These are phyloP conservation scores for Rhynchotus rufescens DNA, from an alignment of 2,797 vertebrate genomes.

Conservation along the genomic window DNA sequence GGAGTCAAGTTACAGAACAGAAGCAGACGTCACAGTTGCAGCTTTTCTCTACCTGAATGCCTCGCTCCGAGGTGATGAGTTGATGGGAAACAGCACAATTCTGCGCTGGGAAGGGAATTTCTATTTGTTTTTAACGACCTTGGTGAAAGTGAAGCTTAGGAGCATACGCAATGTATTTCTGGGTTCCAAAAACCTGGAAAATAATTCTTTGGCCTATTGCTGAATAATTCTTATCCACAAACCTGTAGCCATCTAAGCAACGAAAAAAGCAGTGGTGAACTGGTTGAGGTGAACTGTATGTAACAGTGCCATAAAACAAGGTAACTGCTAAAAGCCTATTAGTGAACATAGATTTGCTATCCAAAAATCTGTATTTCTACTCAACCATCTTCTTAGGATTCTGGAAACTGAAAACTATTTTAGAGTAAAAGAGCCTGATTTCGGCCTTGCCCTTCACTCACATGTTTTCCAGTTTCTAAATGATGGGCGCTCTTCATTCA, in stretches of 20 bases:
- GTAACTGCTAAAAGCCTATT: background rate
- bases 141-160: conserved; percentile 50
- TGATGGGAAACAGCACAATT: conserved; percentile 50
- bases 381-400: background rate
- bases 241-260: background rate
- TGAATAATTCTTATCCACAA: background rate
- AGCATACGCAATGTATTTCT: conserved; percentile 48
- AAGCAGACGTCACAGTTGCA: conserved; percentile 28
- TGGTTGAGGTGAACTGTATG: background rate
- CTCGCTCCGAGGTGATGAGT: conserved; percentile 47
- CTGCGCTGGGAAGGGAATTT: background rate
- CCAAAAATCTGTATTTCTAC: background rate
- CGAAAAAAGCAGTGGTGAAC: background rate
- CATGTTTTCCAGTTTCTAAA: background rate
- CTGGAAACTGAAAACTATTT: background rate
- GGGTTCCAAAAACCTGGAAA: conserved; percentile 36
- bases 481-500: conserved; percentile 10
- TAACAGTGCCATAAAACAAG: background rate
- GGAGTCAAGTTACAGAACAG: conserved; percentile 64
- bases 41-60: conserved; percentile 42
- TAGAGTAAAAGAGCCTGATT: background rate
- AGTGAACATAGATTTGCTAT: background rate
- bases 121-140: conserved; percentile 38
- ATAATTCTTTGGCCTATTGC: background rate
- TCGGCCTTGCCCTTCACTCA: background rate